These are phyloP conservation scores for Ormyrus rosae DNA, from an alignment of 2,888 invertebrate genomes.

Conservation along the genomic window DNA sequence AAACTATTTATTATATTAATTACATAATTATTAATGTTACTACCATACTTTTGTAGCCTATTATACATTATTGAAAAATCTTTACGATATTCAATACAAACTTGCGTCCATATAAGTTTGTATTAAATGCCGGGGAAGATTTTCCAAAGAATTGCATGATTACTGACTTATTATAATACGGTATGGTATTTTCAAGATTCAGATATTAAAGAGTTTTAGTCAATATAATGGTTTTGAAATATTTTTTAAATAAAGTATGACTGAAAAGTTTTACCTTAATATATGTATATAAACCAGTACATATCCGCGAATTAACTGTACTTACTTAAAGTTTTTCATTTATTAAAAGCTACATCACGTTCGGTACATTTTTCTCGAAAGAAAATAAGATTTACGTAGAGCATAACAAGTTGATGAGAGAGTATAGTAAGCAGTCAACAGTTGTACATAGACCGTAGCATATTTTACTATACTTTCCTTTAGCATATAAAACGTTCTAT, in stretches of 20 bases:
- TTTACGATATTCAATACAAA: no score
- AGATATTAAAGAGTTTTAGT: conserved; percentile 11
- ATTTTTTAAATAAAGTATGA: conserved; percentile 24
- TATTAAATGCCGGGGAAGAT: no score
- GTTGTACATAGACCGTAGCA: conserved; percentile 26
- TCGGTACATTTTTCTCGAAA: neutral
- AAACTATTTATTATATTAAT: no score
- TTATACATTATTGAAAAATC: no score
- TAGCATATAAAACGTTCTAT: neutral
- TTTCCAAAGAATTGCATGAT: no score
- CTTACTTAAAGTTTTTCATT: conserved; percentile 12
- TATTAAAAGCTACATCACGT: neutral
- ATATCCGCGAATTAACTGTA: conserved; percentile 19
- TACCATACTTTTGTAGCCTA: no score
- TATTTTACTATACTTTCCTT: neutral
- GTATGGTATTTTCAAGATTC: conserved; percentile 1
- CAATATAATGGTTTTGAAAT: neutral
- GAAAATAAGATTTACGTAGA: neutral
- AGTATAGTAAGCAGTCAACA: neutral
- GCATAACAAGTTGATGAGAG: neutral
- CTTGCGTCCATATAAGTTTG: no score
- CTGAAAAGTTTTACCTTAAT: conserved; percentile 27
- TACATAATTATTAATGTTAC: no score
- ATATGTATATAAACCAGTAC: conserved; percentile 24
- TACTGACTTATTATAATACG: no score